These are phyloP conservation scores for Petrolisthes manimaculis DNA, from an alignment of 2,888 invertebrate species.

Conservation along the genomic window DNA sequence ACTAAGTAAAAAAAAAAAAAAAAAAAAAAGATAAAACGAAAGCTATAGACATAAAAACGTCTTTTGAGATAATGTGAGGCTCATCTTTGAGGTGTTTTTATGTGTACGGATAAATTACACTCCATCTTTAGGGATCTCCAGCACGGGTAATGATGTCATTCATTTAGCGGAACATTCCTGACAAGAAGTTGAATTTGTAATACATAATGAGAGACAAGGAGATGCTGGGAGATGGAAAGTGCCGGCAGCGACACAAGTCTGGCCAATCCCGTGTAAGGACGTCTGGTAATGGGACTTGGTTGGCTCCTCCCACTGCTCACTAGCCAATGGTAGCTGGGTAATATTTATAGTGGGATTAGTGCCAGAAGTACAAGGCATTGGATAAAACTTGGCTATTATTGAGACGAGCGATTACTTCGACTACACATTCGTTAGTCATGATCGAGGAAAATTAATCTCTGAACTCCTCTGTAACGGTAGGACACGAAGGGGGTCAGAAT, in stretches of 20 bases:
- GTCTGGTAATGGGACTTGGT: slow-evolving; percentile 27
- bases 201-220: slow-evolving; percentile 36
- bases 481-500: not conserved
- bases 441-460: no score
- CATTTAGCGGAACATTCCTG: slow-evolving; percentile 45
- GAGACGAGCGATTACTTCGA: no score
- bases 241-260: slow-evolving; percentile 34
- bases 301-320: slow-evolving; percentile 34
- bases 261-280: slow-evolving; percentile 36
- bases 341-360: slow-evolving; percentile 40
- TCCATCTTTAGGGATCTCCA: slow-evolving; percentile 23
- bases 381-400: not conserved
- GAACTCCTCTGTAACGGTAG: no score
- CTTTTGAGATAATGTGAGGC: not conserved
- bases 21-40: no score
- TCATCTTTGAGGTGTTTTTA: not conserved
- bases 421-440: no score
- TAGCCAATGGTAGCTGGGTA: slow-evolving; percentile 39
- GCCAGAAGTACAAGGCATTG: slow-evolving; percentile 45
- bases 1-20: no score
- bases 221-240: slow-evolving; percentile 30
- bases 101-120: not conserved
- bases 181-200: slow-evolving; percentile 47
- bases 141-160: slow-evolving; percentile 48
- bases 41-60: no score